These are phyloP conservation scores for Ataeniobius toweri DNA, from an alignment of 2,797 vertebrate species.

Conservation along the genomic window DNA sequence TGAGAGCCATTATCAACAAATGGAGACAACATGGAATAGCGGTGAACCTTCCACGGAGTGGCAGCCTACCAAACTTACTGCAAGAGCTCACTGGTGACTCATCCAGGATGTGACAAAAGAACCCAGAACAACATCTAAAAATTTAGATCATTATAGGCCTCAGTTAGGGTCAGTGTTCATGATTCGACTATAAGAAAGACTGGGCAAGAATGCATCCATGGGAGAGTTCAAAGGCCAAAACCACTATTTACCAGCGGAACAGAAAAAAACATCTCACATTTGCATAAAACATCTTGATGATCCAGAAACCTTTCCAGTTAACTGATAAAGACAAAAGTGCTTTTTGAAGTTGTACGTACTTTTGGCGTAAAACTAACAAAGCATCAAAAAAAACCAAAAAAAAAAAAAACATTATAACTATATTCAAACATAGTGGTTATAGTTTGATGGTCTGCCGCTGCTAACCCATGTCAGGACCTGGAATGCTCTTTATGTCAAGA, in stretches of 20 bases:
- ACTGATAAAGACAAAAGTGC: not conserved
- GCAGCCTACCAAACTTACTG: not conserved
- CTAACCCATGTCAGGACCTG: not conserved
- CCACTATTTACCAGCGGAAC: not conserved
- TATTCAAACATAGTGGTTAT: not conserved
- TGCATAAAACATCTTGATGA: not conserved
- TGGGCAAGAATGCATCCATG: not conserved
- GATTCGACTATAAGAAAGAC: not conserved
- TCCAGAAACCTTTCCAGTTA: not conserved
- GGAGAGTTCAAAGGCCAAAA: not conserved
- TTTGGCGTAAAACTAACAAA: too few species aligned
- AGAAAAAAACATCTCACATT: not conserved
- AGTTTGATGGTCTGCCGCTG: not conserved
- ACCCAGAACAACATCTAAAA: too few species aligned
- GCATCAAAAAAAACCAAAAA: too few species aligned
- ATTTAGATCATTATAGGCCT: not conserved
- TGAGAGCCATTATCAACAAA: not conserved
- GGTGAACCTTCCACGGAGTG: not conserved
- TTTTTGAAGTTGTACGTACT: not conserved
- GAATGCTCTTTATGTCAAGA: not conserved
- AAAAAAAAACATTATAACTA: not conserved
- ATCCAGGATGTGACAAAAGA: not conserved
- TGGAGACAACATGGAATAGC: not conserved
- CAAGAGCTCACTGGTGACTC: not conserved
- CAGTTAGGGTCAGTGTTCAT: not conserved